phyloP scores from a whole-genome alignment of 1,140 invertebrate genomes.

The Leptonema lineaticorne region DNA sequence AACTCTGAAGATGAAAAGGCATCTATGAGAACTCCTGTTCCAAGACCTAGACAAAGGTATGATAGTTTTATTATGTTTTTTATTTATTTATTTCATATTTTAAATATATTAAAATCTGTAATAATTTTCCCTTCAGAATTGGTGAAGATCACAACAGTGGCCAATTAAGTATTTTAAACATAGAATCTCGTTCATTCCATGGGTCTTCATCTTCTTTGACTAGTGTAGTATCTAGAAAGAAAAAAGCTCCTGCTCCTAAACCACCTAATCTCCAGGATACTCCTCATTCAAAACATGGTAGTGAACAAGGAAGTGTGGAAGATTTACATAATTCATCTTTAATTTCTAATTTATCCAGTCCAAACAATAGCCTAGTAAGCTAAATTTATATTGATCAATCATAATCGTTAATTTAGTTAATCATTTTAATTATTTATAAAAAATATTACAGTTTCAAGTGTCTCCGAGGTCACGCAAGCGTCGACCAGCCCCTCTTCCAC shows the following conservation, averaged over 20 bases:
- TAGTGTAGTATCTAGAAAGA: slow-evolving; percentile 33
- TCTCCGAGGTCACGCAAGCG: slow-evolving; percentile 35
- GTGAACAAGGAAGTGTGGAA: slow-evolving; percentile 3
- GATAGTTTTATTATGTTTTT: neutral
- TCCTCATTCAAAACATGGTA: slow-evolving; percentile 12
- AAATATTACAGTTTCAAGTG: slow-evolving; percentile 8
- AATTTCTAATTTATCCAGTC: slow-evolving; percentile 46
- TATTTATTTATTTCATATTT: too few species aligned
- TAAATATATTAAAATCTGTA: neutral
- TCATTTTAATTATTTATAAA: neutral
- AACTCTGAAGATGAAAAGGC: slow-evolving; percentile 55
- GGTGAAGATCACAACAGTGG: slow-evolving; percentile 22
- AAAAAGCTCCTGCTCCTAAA: slow-evolving; percentile 34
- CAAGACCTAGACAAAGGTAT: slow-evolving; percentile 58
- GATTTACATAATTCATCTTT: slow-evolving; percentile 1
- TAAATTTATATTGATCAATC: neutral
- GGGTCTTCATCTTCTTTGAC: slow-evolving; percentile 32
- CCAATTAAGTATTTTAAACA: neutral
- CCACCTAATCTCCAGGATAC: slow-evolving; percentile 16
- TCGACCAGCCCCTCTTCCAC: slow-evolving; percentile 32
- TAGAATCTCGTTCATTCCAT: slow-evolving; percentile 27
- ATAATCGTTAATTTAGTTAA: neutral
- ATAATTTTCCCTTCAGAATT: slow-evolving; percentile 18
- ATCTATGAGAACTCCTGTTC: slow-evolving; percentile 50
- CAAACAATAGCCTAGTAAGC: slow-evolving; percentile 49